These are phyloP conservation scores for Euproctis similis DNA, from an alignment of 2,888 invertebrate species.

Conservation along the genomic window DNA sequence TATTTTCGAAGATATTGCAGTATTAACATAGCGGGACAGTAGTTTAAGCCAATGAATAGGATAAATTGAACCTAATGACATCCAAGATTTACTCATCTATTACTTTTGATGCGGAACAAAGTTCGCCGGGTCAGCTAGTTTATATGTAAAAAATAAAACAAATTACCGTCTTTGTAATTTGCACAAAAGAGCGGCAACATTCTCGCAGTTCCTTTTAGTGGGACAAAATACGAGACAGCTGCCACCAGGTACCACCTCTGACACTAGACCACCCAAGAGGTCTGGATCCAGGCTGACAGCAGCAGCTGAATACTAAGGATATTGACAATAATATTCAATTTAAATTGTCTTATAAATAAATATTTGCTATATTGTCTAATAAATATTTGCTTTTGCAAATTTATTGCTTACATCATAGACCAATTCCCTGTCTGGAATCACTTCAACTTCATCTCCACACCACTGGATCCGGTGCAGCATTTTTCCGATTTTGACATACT, in stretches of 20 bases:
- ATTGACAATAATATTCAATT: too few relatives aligned
- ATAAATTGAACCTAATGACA: too few relatives aligned
- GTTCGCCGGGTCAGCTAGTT: too few relatives aligned
- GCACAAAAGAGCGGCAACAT: conserved; percentile 86
- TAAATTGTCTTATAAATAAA: too few relatives aligned
- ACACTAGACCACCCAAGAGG: conserved; percentile 84
- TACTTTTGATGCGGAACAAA: too few relatives aligned
- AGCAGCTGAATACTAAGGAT: conserved; percentile 79
- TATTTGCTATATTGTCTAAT: not conserved
- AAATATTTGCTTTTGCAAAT: too few relatives aligned
- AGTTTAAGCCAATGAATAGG: too few relatives aligned
- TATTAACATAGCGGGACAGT: too few relatives aligned
- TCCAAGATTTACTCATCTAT: too few relatives aligned
- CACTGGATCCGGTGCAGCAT: conserved; percentile 55
- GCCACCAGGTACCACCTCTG: conserved; percentile 85
- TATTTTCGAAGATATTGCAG: too few relatives aligned
- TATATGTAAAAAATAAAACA: too few relatives aligned
- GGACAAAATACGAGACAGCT: conserved; percentile 95
- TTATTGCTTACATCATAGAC: conserved; percentile 42
- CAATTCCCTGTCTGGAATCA: conserved; percentile 42
- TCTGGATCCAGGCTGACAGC: conserved; percentile 84
- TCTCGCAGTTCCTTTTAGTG: conserved; percentile 94
- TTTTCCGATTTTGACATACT: conserved; percentile 85
- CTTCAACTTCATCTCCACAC: conserved; percentile 34
- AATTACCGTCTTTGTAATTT: conserved; percentile 68